Conservation (phyloP, 2,888 invertebrate species). For the Ceraclea dissimilis region DNA sequence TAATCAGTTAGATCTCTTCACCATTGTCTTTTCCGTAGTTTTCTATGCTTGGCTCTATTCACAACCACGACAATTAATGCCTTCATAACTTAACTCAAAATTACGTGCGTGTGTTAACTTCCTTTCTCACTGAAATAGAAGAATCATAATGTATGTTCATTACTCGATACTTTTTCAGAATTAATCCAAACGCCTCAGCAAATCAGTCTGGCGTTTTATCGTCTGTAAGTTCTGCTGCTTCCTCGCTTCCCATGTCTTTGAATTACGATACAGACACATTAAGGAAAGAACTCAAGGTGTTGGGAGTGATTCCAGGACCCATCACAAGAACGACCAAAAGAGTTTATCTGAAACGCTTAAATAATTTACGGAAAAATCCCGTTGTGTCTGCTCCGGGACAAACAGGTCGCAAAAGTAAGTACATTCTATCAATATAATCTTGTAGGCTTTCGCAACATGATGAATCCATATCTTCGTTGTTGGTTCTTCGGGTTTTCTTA, state of each 20-base stretch:
- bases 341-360: slow-evolving; percentile 67
- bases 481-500: no score
- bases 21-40: background rate
- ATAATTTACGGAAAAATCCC: slow-evolving; percentile 46
- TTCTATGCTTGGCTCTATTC: no score
- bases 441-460: background rate
- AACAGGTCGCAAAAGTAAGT: slow-evolving; percentile 14
- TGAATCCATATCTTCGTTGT: no score
- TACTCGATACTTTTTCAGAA: no score
- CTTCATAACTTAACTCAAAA: no score
- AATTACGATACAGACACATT: slow-evolving; percentile 62
- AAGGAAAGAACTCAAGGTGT: slow-evolving; percentile 52
- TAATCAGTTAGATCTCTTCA: no score
- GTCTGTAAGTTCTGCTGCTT: slow-evolving; percentile 36
- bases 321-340: slow-evolving; percentile 69
- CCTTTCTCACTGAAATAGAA: no score
- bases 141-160: no score
- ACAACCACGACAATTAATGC: no score
- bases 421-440: no score
- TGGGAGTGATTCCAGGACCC: slow-evolving; percentile 73
- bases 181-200: background rate
- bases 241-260: slow-evolving; percentile 52
- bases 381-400: slow-evolving; percentile 28
- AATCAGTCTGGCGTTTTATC: slow-evolving; percentile 23
- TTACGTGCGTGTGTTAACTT: no score